Evolutionary conservation across 1,140 invertebrate genomes (phyloP).

Genomic region (Campoletis sonorensis): DNA sequence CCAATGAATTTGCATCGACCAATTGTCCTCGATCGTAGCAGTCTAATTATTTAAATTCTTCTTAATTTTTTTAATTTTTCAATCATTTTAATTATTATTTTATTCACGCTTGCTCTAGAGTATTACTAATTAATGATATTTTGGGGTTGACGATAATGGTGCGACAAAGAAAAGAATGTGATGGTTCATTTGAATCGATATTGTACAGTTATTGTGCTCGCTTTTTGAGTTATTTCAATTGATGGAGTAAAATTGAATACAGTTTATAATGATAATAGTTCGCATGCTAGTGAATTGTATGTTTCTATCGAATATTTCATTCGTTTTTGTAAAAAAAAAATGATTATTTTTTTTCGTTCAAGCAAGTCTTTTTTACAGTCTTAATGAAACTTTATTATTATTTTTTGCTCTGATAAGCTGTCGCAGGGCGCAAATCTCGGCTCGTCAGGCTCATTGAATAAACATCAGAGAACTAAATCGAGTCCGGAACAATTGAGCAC

Average conservation of each 20-base stretch:
- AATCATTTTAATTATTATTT: neutral
- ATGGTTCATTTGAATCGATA: neutral
- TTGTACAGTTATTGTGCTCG: too few relatives aligned
- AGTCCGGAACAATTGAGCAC: conserved; percentile 81
- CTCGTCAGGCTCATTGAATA: conserved; percentile 68
- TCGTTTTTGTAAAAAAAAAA: too few relatives aligned
- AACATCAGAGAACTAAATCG: conserved; percentile 84
- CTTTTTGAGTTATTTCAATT: too few relatives aligned
- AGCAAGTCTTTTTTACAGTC: conserved; percentile 1
- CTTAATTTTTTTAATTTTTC: neutral
- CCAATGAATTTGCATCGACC: too few relatives aligned
- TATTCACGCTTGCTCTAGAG: neutral
- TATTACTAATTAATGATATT: neutral
- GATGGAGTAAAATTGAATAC: neutral
- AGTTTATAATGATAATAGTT: neutral
- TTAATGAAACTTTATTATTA: conserved; percentile 26
- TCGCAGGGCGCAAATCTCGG: conserved; percentile 71
- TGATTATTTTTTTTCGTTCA: too few relatives aligned
- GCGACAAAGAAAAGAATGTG: neutral
- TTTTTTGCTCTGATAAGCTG: conserved; percentile 62
- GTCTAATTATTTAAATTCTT: neutral
- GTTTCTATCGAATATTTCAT: too few relatives aligned
- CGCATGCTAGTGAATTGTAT: too few relatives aligned
- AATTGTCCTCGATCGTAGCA: neutral
- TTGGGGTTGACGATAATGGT: neutral